phyloP scores from a whole-genome alignment of 2,113 vertebrate species.

The Upupa epops region DNA sequence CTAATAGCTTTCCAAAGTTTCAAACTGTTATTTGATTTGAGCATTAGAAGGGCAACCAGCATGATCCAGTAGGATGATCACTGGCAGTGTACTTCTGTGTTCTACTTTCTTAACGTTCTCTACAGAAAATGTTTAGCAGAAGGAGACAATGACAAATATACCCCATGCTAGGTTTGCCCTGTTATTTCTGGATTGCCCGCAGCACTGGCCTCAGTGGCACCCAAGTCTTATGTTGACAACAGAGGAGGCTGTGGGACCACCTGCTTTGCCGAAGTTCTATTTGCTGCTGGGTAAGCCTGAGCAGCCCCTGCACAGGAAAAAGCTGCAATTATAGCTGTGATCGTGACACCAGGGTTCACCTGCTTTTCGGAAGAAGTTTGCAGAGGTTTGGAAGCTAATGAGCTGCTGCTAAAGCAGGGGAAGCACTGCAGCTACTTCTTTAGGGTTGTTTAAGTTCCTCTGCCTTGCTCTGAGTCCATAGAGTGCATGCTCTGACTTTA shows the following conservation, averaged over 20 bases:
- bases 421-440: constrained; percentile 58
- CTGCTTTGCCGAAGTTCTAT: constrained; percentile 15
- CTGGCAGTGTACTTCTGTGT: background rate
- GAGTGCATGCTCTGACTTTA: constrained; percentile 8
- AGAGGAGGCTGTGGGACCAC: background rate
- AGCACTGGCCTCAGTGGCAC: background rate
- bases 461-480: constrained; percentile 15
- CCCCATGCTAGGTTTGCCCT: background rate
- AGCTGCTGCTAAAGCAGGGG: constrained; percentile 59
- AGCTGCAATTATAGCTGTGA: constrained; percentile 55
- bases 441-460: background rate
- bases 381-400: constrained; percentile 62
- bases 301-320: constrained; percentile 4
- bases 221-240: background rate
- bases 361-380: constrained; percentile 51
- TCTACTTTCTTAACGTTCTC: background rate
- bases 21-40: background rate
- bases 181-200: background rate
- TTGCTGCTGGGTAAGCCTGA: constrained; percentile 17
- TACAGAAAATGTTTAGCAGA: background rate
- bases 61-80: background rate
- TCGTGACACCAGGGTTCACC: constrained; percentile 55
- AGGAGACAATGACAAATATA: background rate
- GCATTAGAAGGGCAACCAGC: background rate
- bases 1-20: background rate